Evolutionary conservation across 2,113 vertebrate species (phyloP).

Genomic region (Mustela nigripes): DNA sequence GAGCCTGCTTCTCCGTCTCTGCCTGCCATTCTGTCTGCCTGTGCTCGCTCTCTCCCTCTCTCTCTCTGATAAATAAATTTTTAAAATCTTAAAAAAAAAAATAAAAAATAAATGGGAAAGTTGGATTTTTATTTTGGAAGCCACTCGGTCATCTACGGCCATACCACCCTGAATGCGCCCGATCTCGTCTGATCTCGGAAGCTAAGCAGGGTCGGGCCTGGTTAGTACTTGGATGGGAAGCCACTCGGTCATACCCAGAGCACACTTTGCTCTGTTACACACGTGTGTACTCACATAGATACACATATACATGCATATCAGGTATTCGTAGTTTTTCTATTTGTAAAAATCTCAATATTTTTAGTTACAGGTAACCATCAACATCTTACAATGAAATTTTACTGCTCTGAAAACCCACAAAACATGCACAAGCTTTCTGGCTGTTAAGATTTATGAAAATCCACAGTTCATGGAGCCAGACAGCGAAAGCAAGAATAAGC

Average conservation of each 20-base stretch:
- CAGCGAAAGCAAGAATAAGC: neutral
- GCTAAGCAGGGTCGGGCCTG: no score
- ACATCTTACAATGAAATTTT: neutral
- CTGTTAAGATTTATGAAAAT: neutral
- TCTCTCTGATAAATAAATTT: no score
- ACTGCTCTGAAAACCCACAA: neutral
- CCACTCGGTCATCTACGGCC: no score
- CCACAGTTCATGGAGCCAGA: neutral
- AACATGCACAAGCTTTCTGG: neutral
- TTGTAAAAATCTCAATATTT: neutral
- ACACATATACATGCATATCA: neutral
- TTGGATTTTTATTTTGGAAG: neutral
- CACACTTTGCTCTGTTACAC: neutral
- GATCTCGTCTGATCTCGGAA: no score
- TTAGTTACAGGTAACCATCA: neutral
- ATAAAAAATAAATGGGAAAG: neutral
- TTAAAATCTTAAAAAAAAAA: no score
- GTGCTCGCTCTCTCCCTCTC: no score
- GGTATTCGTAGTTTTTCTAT: neutral
- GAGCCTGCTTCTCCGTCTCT: no score
- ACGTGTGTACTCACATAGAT: fast-evolving
- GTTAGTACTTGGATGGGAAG: neutral
- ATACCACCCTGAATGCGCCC: no score
- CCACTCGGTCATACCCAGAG: neutral
- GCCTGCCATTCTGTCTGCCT: no score